Percentiles rank a stretch among this genome's conserved stretches.
Conservation (phyloP, 1,140 invertebrate species). For the Olivierus martensii region DNA sequence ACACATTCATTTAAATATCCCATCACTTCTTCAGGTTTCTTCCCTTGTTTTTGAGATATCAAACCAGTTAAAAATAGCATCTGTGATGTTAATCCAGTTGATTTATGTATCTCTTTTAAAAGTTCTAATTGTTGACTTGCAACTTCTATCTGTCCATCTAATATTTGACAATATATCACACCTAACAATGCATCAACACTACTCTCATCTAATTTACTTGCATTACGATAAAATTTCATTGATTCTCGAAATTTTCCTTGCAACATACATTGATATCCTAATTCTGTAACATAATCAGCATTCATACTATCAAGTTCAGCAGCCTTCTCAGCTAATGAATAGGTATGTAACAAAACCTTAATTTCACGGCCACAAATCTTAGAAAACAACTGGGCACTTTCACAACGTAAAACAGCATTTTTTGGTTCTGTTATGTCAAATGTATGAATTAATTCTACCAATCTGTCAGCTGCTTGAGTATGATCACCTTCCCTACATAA, state of each 20-base stretch:
- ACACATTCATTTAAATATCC: slow-evolving; percentile 53
- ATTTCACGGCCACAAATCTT: slow-evolving; percentile 52
- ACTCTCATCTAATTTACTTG: slow-evolving; percentile 66
- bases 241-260: slow-evolving; percentile 62
- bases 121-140: slow-evolving; percentile 74
- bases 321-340: slow-evolving; percentile 56
- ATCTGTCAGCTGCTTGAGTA: slow-evolving; percentile 8
- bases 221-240: slow-evolving; percentile 56
- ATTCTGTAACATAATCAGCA: slow-evolving; percentile 55
- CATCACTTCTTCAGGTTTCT: slow-evolving; percentile 26
- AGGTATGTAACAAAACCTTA: slow-evolving; percentile 52
- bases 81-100: slow-evolving; percentile 36
- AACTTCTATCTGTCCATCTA: slow-evolving; percentile 41
- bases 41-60: slow-evolving; percentile 25
- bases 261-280: slow-evolving; percentile 61
- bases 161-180: slow-evolving; percentile 63
- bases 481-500: slow-evolving; percentile 16
- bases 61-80: slow-evolving; percentile 28
- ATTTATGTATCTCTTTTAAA: slow-evolving; percentile 61
- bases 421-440: slow-evolving; percentile 57
- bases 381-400: slow-evolving; percentile 58
- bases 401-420: slow-evolving; percentile 52
- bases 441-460: slow-evolving; percentile 21
- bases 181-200: slow-evolving; percentile 54
- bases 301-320: slow-evolving; percentile 51